Base-by-base conservation (phyloP, 2,797 vertebrate species). In the Poecilia gillii region DNA sequence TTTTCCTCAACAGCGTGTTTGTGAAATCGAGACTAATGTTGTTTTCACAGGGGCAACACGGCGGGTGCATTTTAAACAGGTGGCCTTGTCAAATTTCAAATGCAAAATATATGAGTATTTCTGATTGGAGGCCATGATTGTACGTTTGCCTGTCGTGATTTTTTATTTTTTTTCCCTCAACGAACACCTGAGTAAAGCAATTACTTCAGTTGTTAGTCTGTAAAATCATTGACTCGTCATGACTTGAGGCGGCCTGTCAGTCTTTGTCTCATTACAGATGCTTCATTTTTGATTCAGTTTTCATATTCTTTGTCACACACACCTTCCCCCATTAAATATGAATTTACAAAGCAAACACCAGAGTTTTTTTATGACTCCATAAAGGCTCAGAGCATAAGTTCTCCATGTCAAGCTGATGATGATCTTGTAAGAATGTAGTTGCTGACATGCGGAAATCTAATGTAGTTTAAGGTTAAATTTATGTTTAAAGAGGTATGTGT, bases 181-280 rank as follows among this genome's bases (percentile, higher is more conserved):
- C 28, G 2, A 31, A 62, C 57, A 28, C 16, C 70, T 76, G 78
- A 74, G 73, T 36, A 28, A 76, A 75, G 81, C 74, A 4, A 43
- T 66, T 72, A 83, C 72, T 89, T 88, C 9, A 39, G 14, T 51
- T 88, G 81, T 79, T 66, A 0, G 82, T 73, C 71, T 79, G 72
- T 78, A 68, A 80, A 78, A 46, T 87, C 85, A 90, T 88, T 88
- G 80, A 70, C 86, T 89, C 81, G 79, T 85, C 33, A 0, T 36
- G 87, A 86, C 92, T 79, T 53, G 53, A 85, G 82, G 85, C 78
- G 81, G 16, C 0, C 49, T 18, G 43, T 89, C 31, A 0, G 84
- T 90, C 83, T 88, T 84, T 88, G 74, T 89, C 79, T 84, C 88
- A 90, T 91, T 90, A 86, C n/a, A 80, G 51, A 75, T n/a, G 2